Base-by-base conservation (phyloP, 1,140 invertebrate genomes). In the Heliconius himera region DNA sequence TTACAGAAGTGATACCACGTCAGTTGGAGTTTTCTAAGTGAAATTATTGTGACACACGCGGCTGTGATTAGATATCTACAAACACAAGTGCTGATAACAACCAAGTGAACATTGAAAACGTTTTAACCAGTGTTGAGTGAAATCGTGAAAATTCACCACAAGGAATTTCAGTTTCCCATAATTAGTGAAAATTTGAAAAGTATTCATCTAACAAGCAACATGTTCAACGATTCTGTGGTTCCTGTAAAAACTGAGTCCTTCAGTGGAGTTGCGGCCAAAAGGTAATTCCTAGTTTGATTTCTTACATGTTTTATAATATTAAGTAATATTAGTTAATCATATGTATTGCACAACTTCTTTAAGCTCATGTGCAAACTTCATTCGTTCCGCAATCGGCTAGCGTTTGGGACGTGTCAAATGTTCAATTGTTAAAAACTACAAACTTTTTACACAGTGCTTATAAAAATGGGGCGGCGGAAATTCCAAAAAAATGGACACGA, bases 41-140 rank as follows among this genome's bases (percentile, higher is more conserved):
- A 92, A 92, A 94, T 92, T 85, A 84, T 94, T 94, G 92, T 92
- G 91, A 92, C 92, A 94, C 88, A 92, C 84, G 83, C 84, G 83
- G 78, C 41, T 49, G 56, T 22, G 76, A 82, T 82, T 66, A 26
- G 60, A 26, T 29, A 66, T 26, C 60, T 66, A 26, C 22, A 26
- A 29, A 29, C 51, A 79, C 60, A 76, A 85, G 81, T 82, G 77
- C 75, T 84, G 80, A 83, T 80, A 86, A 82, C 70, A 26, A 66
- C 11, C 60, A 29, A 81, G 81, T 79, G 79, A 81, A 73, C 13
- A 22, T 70, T 73, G 29, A 11, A 70, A 70, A 79, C 74, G 36
- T 81, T 77, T 76, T 74, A 56, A 66, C 60, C 72, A n/a, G 56
- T 33, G 81, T 78, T 85, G 76, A 85, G 85, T 87, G 76, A 88